Evolutionary conservation across 1,140 invertebrate species (phyloP).

Genomic region (Copidosoma floridanum): DNA sequence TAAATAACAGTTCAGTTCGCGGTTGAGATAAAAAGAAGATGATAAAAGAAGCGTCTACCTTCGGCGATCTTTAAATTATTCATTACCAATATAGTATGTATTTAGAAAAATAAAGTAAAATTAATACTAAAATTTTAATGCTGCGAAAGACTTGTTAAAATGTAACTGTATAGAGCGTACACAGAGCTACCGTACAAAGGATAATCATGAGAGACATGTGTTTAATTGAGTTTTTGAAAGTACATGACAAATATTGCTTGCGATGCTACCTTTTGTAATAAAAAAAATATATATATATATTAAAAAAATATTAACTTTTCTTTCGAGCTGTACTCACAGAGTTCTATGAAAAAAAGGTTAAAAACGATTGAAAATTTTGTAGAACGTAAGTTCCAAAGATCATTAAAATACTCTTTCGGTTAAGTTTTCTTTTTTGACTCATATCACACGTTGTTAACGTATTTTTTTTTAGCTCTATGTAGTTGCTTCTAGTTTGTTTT

Average conservation of each 20-base stretch:
- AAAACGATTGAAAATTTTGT: conserved; percentile 1
- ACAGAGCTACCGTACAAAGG: conserved; percentile 19
- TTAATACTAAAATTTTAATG: conserved; percentile 9
- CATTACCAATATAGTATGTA: too few relatives aligned
- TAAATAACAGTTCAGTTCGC: conserved; percentile 10
- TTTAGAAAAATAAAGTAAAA: conserved; percentile 9
- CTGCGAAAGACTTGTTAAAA: conserved; percentile 25
- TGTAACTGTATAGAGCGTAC: conserved; percentile 16
- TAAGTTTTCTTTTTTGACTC: too few relatives aligned
- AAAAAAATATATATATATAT: too few relatives aligned
- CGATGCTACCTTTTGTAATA: conserved; percentile 18
- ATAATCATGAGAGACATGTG: conserved; percentile 7
- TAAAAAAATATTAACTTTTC: too few relatives aligned
- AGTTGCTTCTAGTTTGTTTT: too few relatives aligned
- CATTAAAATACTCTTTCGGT: conserved; percentile 11
- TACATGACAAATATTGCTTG: conserved; percentile 13
- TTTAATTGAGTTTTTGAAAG: conserved; percentile 7
- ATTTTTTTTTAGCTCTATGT: too few relatives aligned
- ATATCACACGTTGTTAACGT: too few relatives aligned
- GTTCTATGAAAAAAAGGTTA: conserved; percentile 16
- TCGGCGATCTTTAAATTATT: conserved; percentile 13
- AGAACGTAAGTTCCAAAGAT: conserved; percentile 18
- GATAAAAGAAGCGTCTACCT: conserved; percentile 26
- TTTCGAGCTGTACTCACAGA: conserved; percentile 20
- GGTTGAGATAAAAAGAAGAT: conserved; percentile 17